Conservation (phyloP, 2,113 vertebrate genomes). For the Leptodactylus fuscus region DNA sequence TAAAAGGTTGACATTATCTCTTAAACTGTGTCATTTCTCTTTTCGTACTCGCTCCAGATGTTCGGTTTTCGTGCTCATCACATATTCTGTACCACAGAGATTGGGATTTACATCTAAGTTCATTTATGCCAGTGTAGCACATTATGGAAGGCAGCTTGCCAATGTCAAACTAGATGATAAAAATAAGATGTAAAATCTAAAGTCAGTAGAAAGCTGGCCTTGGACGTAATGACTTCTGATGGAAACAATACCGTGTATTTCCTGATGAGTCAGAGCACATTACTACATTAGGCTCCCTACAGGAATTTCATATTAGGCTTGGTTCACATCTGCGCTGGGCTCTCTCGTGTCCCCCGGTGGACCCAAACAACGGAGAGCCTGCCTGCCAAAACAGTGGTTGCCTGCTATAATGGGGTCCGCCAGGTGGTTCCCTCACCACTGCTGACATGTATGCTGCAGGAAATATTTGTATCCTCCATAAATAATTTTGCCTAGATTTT, state of each 20-base stretch:
- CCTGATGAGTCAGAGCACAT: neutral
- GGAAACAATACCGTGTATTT: neutral
- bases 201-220: neutral
- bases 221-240: neutral
- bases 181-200: slow-evolving; percentile 21
- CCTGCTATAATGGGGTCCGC: too few relatives aligned
- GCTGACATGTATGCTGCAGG: too few relatives aligned
- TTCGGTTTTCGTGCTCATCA: slow-evolving; percentile 21
- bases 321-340: too few relatives aligned
- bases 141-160: slow-evolving; percentile 7
- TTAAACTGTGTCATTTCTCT: neutral
- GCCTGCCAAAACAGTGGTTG: too few relatives aligned
- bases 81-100: slow-evolving; percentile 34
- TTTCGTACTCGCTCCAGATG: slow-evolving; percentile 22
- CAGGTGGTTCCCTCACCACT: too few relatives aligned
- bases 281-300: neutral
- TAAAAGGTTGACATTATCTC: neutral
- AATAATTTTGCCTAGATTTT: too few relatives aligned
- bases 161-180: neutral
- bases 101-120: slow-evolving; percentile 14
- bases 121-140: slow-evolving; percentile 15
- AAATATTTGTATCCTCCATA: too few relatives aligned
- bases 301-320: too few relatives aligned
- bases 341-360: too few relatives aligned
- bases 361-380: too few relatives aligned